These are phyloP conservation scores for Dendroctonus ponderosae DNA, from an alignment of 1,140 invertebrate genomes.

Conservation along the genomic window DNA sequence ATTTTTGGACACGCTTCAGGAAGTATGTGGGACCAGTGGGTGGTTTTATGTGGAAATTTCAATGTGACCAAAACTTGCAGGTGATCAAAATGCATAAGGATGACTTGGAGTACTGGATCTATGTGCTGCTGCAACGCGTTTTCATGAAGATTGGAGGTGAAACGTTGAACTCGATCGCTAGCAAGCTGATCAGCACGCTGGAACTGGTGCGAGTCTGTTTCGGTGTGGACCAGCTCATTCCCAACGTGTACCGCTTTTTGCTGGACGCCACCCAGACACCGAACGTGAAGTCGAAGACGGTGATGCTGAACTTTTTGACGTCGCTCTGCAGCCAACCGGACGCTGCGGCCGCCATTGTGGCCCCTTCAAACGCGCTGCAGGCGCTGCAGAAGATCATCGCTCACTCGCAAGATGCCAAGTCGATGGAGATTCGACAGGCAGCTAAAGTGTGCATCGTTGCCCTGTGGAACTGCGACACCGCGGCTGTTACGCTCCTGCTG, in stretches of 20 bases:
- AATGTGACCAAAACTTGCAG: constrained; percentile 1
- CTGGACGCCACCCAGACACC: constrained; percentile 89
- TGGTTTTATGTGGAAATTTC: not conserved
- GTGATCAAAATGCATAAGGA: constrained; percentile 82
- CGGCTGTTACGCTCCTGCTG: constrained; percentile 81
- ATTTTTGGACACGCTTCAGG: constrained; percentile 88
- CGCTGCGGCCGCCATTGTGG: constrained; percentile 41
- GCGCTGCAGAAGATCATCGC: constrained; percentile 67
- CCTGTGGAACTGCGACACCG: constrained; percentile 86
- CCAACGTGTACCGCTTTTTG: constrained; percentile 68
- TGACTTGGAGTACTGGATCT: constrained; percentile 89
- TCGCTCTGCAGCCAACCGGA: constrained; percentile 64
- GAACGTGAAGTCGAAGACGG: constrained; percentile 71
- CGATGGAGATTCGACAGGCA: constrained; percentile 74
- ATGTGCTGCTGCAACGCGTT: constrained; percentile 73
- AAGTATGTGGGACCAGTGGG: constrained; percentile 49
- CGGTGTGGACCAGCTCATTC: constrained; percentile 60
- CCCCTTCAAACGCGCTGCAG: constrained; percentile 55
- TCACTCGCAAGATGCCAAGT: constrained; percentile 68
- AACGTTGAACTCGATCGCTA: constrained; percentile 83
- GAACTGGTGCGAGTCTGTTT: constrained; percentile 79
- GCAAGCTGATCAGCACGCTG: constrained; percentile 83
- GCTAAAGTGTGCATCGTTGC: constrained; percentile 79
- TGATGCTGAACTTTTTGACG: constrained; percentile 66
- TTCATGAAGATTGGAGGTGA: constrained; percentile 89